Evolutionary conservation across 2,888 invertebrate species (phyloP), one percentile per base, ranked within the genome.

Genomic region (Dasysyrphus tricinctus): DNA sequence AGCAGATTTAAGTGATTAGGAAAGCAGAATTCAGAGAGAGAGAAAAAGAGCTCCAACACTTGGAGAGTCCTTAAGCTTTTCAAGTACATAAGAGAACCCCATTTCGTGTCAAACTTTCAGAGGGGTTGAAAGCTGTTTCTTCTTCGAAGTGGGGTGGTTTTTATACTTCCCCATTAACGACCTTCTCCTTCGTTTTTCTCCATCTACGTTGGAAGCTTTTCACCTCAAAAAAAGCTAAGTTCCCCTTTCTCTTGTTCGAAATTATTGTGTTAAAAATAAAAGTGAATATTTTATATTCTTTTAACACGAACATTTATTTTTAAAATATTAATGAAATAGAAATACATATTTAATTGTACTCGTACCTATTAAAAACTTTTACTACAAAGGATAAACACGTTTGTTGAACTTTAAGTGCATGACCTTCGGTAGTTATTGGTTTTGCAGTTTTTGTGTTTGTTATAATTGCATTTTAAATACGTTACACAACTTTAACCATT

Each of bases 321-420:
- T 65, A 49, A 75, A 49, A 63, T 42, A 24, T 44, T 11, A 11
- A 24, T 19, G 14, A 37, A 16, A 54, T 8, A 54, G 8, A 54
- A 29, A 54, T n/a, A 54, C 6, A 54, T n/a, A 54, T 8, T 12
- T 14, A 7, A 12, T 14, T 54, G 6, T 0, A 14, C 14, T 2
- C 32, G n/a, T 14, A 19, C 3, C 0, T 0, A 12, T 1, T 2
- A 51, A 29, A 4, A 24, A 51, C 19, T 19, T 29, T 51, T 29
- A 29, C 11, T 12, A 16, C 47, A 79, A 78, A 73, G 74, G 51
- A 51, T 5, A 24, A 39, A 14, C 32, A 57, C 76, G 76, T 85
- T 80, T 80, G 73, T 85, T 85, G 76, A 85, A 80, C 80, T 80
- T 85, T 42, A 63, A 56, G 59, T 69, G 59, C 70, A 75, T 78